Percentiles rank a stretch among this genome's conserved stretches.
Conservation (phyloP, 2,113 vertebrate species). For the Riparia riparia region DNA sequence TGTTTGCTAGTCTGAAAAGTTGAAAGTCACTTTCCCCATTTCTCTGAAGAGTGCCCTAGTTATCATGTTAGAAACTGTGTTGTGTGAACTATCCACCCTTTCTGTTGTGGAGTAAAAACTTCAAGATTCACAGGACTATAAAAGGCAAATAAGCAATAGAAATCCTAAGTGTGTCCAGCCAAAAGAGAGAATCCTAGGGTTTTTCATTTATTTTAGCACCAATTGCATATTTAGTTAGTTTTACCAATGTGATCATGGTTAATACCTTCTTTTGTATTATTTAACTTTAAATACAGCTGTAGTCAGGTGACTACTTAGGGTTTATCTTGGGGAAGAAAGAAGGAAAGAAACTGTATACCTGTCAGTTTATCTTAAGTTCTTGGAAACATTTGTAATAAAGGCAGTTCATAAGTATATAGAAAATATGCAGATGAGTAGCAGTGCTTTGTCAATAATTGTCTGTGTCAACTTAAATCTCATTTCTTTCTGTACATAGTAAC, state of each 20-base stretch:
- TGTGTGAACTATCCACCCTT: background rate
- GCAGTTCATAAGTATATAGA: background rate
- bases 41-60: background rate
- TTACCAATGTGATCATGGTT: background rate
- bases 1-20: background rate
- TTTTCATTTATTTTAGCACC: background rate
- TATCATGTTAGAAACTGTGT: background rate
- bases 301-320: background rate
- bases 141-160: background rate
- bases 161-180: background rate
- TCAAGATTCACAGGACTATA: background rate
- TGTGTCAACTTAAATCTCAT: background rate
- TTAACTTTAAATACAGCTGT: background rate
- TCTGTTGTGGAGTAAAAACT: background rate
- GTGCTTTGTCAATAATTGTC: background rate
- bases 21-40: background rate
- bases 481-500: background rate
- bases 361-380: background rate
- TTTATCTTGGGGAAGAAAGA: background rate
- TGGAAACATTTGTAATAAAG: background rate
- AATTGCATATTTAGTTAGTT: background rate
- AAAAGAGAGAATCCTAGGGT: background rate
- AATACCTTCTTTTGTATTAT: background rate
- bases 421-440: background rate
- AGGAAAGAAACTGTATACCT: background rate